Evolutionary conservation across 2,113 vertebrate genomes (phyloP).

Genomic region (Balaeniceps rex): DNA sequence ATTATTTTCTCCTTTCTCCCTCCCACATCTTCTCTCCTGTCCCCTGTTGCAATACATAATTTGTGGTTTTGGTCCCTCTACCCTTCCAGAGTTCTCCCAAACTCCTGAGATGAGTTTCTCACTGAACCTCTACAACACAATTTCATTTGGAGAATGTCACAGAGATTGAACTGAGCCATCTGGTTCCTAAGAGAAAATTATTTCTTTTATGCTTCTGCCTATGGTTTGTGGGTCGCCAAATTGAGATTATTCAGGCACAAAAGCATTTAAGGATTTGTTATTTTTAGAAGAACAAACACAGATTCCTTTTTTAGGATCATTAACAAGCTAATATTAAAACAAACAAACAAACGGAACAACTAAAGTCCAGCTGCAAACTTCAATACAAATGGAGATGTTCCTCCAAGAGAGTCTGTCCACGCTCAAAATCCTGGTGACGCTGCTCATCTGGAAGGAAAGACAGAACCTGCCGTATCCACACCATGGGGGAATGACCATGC

Average conservation of each 20-base stretch:
- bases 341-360: constrained; percentile 23
- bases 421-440: not conserved
- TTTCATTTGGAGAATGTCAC: not conserved
- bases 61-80: not conserved
- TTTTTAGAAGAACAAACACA: constrained; percentile 4
- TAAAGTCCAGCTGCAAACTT: not conserved
- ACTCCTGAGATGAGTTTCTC: not conserved
- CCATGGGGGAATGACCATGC: fast-evolving
- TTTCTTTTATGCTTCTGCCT: constrained; percentile 25
- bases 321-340: constrained; percentile 23
- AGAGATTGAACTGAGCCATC: constrained; percentile 44
- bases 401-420: not conserved
- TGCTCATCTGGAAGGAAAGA: not conserved
- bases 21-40: not conserved
- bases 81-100: not conserved
- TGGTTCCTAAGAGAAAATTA: constrained; percentile 22
- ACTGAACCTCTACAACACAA: not conserved
- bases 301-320: not conserved
- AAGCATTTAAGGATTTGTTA: not conserved
- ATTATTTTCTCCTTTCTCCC: not conserved
- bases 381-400: not conserved
- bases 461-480: not conserved
- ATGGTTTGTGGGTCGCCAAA: constrained; percentile 2
- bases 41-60: not conserved
- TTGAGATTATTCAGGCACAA: constrained; percentile 29